Evolutionary conservation across 2,888 invertebrate species (phyloP).

Genomic region (Osmoderma eremita): DNA sequence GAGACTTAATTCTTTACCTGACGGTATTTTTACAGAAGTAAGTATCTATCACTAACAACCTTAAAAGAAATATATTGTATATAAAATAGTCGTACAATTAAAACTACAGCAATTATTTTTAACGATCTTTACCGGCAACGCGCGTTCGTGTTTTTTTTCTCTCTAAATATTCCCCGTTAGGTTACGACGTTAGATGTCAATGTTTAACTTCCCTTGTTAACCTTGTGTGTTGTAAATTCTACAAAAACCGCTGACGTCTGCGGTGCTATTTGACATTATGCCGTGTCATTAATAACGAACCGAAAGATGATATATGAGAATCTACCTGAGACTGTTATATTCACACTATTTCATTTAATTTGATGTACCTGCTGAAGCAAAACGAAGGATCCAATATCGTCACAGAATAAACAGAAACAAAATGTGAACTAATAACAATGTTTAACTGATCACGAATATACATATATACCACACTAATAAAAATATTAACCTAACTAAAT

Average conservation of each 20-base stretch:
- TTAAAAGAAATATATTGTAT: background rate
- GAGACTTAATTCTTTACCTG: slow-evolving; percentile 61
- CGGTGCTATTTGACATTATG: background rate
- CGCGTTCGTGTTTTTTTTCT: background rate
- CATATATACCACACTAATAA: too few species aligned
- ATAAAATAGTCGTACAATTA: background rate
- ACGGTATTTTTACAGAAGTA: slow-evolving; percentile 62
- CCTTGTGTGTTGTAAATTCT: slow-evolving; percentile 1
- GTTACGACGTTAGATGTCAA: background rate
- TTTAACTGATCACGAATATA: too few species aligned
- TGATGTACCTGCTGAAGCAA: too few species aligned
- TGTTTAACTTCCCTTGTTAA: background rate
- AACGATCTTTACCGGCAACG: background rate
- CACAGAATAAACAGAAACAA: too few species aligned
- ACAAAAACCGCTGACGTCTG: slow-evolving; percentile 19
- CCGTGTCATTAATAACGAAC: background rate
- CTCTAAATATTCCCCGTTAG: too few species aligned
- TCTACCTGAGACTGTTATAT: too few species aligned
- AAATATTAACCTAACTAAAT: too few species aligned
- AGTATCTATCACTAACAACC: slow-evolving; percentile 46
- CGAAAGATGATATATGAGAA: too few species aligned
- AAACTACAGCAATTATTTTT: background rate
- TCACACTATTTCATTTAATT: too few species aligned
- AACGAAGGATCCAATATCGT: too few species aligned
- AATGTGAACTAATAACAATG: too few species aligned